Base-by-base conservation (phyloP, 2,888 invertebrate species). In the Trichogramma dendrolimi region DNA sequence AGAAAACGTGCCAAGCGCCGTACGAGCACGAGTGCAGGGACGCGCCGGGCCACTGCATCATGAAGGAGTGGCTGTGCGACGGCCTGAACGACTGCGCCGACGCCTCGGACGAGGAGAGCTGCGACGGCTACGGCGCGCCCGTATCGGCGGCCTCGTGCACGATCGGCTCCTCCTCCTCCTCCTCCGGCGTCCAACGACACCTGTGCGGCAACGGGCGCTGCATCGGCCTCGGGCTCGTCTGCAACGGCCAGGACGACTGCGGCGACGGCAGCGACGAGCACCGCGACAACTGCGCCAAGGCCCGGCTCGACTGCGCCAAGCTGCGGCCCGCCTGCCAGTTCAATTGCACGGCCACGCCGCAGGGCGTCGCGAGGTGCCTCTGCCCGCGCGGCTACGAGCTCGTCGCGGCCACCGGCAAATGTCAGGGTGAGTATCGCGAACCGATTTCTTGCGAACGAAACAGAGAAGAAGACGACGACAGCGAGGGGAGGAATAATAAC, bases 241-340 rank as follows among this genome's bases (percentile, higher is more conserved):
- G 89, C 69, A 82, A 88, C 71, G 81, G 78, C 0, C 76, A 72
- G 4, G 43, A 72, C 0, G 81, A 88, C 61, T 89, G 89, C 70
- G 78, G 81, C 0, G 88, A 88, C 77, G 79, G 78, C 43, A 85
- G 85, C 7, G 89, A 89, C 74, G 88, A 89, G 77, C 80, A 82
- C 3, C 27, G 27, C 27, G 27, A 27, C 27, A 27, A 27, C 27
- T 27, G 27, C 27, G 27, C 27, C 27, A 27, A 27, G 27, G 27
- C 27, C 27, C 27, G 27, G 2, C 27, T 27, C 27, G 27, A 27
- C 2, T 27, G 27, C 27, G 27, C 27, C 27, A 27, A 27, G 2
- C 1, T 27, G 27, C 27, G 3, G 2, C 55, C 60, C 4, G 5
- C 53, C 5, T 65, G 62, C 11, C 14, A 8, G 1, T 50, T 58